phyloP scores from a whole-genome alignment of 1,140 invertebrate species.

The Bradynema listronoti region DNA sequence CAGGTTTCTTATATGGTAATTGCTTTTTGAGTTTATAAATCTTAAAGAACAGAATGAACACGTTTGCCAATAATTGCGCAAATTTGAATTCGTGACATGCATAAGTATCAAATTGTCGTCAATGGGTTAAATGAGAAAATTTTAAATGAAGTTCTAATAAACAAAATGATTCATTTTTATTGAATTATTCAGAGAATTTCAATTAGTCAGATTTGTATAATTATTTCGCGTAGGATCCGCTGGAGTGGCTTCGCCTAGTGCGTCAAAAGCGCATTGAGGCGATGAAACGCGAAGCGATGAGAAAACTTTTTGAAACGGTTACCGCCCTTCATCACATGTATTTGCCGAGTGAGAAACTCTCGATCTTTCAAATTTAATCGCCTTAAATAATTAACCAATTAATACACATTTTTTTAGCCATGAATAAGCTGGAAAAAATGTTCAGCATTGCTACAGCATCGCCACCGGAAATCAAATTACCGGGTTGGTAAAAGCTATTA shows the following conservation, averaged over 20 bases:
- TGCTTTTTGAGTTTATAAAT: too few relatives aligned
- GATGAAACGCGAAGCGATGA: conserved; percentile 57
- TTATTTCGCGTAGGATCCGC: too few relatives aligned
- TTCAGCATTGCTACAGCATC: conserved; percentile 5
- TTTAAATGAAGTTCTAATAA: too few relatives aligned
- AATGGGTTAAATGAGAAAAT: too few relatives aligned
- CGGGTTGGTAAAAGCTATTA: not conserved
- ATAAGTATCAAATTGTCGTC: too few relatives aligned
- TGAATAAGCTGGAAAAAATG: conserved; percentile 6
- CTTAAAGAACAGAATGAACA: too few relatives aligned
- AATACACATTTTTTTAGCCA: not conserved
- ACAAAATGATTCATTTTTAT: too few relatives aligned
- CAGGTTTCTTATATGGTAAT: too few relatives aligned
- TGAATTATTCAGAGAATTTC: too few relatives aligned
- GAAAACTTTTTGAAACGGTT: conserved; percentile 56
- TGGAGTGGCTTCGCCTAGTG: conserved; percentile 56
- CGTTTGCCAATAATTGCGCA: too few relatives aligned
- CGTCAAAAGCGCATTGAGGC: conserved; percentile 56
- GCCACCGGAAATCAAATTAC: conserved; percentile 1
- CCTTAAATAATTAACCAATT: not conserved
- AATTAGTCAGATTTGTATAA: too few relatives aligned
- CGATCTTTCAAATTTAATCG: not conserved
- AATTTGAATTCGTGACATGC: too few relatives aligned
- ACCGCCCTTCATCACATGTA: conserved; percentile 52
- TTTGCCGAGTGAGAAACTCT: conserved; percentile 19